Evolutionary conservation across 2,888 invertebrate species (phyloP), one percentile per base, ranked within the genome.

Genomic region (Polyploca ridens): DNA sequence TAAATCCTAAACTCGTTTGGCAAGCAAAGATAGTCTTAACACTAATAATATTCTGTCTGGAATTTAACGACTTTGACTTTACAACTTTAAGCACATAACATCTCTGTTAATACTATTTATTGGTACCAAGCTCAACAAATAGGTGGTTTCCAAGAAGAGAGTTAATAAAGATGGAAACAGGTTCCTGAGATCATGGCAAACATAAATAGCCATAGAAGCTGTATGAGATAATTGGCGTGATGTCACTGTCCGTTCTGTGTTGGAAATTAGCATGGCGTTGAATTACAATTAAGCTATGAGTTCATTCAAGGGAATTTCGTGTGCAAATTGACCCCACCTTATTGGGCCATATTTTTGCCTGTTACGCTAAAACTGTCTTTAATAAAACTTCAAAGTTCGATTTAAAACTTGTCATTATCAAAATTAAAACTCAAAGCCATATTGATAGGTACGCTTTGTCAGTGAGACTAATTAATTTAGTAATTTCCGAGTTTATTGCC

Each of bases 221-320:
- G 54, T 19, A 64, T 64, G 68, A 75, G 77, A 74, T 79, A 82
- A 80, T 79, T 77, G 71, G 66, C 33, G 71, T 83, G 82, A 83
- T 82, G 82, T 82, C 82, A 83, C 67, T 72, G 69, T 65, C 71
- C 62, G 64, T 69, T 73, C 63, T 65, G 68, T 68, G 67, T 64
- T 4, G 60, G 5, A 69, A 78, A 79, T 80, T 79, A 78, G 66
- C 71, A 74, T 66, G 65, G 62, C 62, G 64, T 68, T 64, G 76
- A 78, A 80, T 78, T 72, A 74, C 68, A 77, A 73, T 66, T 68
- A 46, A 66, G 66, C 59, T 62, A 35, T 61, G 62, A 44, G 35
- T 19, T n/a, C 38, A 27, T 14, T 54, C 8, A 58, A 63, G 63
- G 57, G n/a, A 33, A 54, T 54, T 38, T 38, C 16, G 33, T 57